These are phyloP conservation scores for Laticauda colubrina DNA, from an alignment of 2,113 vertebrate genomes.

Conservation along the genomic window DNA sequence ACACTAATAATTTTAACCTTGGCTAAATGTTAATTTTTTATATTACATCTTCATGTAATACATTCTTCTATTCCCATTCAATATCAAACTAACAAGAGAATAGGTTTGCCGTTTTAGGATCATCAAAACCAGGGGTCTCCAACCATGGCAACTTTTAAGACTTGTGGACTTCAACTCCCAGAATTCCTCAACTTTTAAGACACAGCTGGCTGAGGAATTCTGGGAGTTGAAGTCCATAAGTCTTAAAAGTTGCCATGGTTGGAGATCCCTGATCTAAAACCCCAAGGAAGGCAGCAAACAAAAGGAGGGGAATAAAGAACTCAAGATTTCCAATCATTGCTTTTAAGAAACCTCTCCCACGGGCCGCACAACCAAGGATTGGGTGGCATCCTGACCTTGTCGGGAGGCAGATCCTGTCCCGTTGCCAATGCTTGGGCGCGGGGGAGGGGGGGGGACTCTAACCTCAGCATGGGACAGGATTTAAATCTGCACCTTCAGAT, in stretches of 20 bases:
- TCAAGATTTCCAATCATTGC: not conserved
- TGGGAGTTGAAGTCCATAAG: too few relatives aligned
- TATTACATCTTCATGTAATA: not conserved
- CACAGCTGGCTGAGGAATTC: too few relatives aligned
- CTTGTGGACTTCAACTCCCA: too few relatives aligned
- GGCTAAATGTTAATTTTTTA: not conserved
- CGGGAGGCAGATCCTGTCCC: not conserved
- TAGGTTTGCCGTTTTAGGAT: not conserved
- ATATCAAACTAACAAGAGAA: not conserved
- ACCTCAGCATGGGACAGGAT: not conserved
- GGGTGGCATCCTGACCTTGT: not conserved
- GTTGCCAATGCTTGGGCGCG: not conserved
- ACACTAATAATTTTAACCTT: not conserved
- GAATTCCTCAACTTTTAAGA: too few relatives aligned
- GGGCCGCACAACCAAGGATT: not conserved
- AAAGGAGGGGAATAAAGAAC: not conserved
- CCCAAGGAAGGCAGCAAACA: too few relatives aligned
- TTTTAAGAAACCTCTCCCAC: not conserved
- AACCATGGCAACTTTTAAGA: too few relatives aligned
- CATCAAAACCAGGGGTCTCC: too few relatives aligned
- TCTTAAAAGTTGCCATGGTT: too few relatives aligned
- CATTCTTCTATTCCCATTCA: not conserved
- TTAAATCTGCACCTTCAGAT: not conserved
- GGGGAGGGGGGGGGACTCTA: not conserved
- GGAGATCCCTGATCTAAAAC: too few relatives aligned